phyloP scores from a whole-genome alignment of 2,888 invertebrate genomes.

The Drosophila falleni region DNA sequence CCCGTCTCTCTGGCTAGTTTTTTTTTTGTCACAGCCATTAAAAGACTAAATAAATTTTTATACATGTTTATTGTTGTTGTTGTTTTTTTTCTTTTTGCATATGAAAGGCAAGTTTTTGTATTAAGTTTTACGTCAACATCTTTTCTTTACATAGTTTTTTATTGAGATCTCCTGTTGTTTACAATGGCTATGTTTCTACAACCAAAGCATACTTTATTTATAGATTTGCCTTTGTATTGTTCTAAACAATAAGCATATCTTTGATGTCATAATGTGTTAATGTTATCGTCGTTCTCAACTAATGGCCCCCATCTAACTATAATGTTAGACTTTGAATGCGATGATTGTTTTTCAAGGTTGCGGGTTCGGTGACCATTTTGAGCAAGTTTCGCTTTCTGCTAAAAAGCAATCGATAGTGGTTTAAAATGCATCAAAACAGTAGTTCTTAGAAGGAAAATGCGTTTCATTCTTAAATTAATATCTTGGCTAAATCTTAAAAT shows the following conservation, averaged over 20 bases:
- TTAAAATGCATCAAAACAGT: not conserved
- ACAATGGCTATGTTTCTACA: conserved; percentile 56
- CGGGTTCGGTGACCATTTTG: conserved; percentile 18
- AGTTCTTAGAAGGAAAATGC: not conserved
- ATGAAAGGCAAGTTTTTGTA: conserved; percentile 66
- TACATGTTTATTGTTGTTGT: conserved; percentile 9
- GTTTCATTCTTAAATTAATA: not conserved
- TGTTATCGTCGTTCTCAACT: conserved; percentile 15
- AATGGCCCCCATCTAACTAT: conserved; percentile 16
- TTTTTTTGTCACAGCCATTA: conserved; percentile 45
- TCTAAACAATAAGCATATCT: conserved; percentile 37
- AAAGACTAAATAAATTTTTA: conserved; percentile 59
- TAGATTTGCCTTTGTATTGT: conserved; percentile 35
- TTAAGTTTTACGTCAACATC: conserved; percentile 19
- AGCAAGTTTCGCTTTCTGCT: conserved; percentile 39
- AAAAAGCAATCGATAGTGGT: not conserved
- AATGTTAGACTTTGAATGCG: conserved; percentile 14
- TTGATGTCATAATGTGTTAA: conserved; percentile 66
- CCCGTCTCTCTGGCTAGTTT: conserved; percentile 29
- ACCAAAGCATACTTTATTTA: conserved; percentile 19
- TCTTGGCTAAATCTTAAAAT: not conserved
- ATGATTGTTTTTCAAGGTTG: conserved; percentile 56
- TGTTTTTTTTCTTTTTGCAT: conserved; percentile 51
- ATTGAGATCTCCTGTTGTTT: conserved; percentile 27
- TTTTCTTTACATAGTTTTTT: conserved; percentile 32